Base-by-base conservation (phyloP, 2,888 invertebrate species). In the Heterodera filipjevi region DNA sequence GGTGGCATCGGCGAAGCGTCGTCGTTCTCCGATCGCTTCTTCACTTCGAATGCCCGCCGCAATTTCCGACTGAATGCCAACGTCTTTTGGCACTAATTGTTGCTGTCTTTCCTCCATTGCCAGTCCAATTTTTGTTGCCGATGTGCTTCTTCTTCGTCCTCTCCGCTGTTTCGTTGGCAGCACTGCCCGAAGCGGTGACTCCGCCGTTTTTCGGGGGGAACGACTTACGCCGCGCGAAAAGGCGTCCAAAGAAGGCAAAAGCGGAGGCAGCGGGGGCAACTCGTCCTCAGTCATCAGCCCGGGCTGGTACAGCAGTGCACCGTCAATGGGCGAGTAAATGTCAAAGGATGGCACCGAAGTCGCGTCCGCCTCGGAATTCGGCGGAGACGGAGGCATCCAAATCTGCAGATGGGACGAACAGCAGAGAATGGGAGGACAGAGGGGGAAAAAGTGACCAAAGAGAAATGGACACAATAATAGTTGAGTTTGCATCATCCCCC, bases 381-480 rank as follows among this genome's bases (percentile, higher is more conserved):
- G 96, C 79, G 97, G 97, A 32, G 97, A 97, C 79, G 96, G 97
- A 77, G 97, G 97, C 85, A 94, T 93, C 96, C 97, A 98, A 92
- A 95, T 93, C 96, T 96, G 70, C 2, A 3, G 30, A 39, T 39
- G 39, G 39, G 39, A 39, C 6, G 39, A 12, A 12, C 39, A 39
- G n/a, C 39, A 39, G 39, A 39, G 19, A 71, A 19, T 46, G 19
- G 33, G 32, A n/a, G 71, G 39, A 39, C 8, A 12, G 39, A 12
- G 2, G 39, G 39, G 39, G 39, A 12, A 39, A 39, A 10, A 39
- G 39, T 10, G 39, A 10, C 6, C 39, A 39, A 12, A 39, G 12
- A 39, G 39, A 19, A 49, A 49, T 1, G 19, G 8, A 49, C 10
- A 19, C 8, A 49, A 49, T 14, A 49, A 10, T 44, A 5, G 44